Evolutionary conservation across 2,888 invertebrate genomes (phyloP).

Genomic region (Drosophila bunnanda): DNA sequence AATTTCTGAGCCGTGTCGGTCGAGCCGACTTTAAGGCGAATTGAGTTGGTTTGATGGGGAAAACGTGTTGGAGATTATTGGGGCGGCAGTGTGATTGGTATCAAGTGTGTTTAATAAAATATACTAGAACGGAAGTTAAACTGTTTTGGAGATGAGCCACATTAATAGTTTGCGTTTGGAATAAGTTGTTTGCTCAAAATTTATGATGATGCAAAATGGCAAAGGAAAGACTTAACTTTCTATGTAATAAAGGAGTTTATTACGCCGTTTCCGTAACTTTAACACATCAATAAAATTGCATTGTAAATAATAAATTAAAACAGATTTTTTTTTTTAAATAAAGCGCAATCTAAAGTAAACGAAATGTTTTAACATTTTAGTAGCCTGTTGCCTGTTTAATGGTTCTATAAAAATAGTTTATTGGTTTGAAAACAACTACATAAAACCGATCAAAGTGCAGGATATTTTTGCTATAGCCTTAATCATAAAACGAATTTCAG

Average conservation of each 20-base stretch:
- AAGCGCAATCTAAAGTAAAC: not conserved
- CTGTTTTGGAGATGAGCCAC: not conserved
- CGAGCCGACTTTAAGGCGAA: constrained; percentile 43
- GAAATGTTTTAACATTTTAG: not conserved
- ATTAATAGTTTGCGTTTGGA: not conserved
- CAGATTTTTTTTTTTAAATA: too few relatives aligned
- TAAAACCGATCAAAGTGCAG: constrained; percentile 5
- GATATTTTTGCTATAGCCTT: not conserved
- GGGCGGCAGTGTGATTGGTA: constrained; percentile 8
- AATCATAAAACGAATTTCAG: not conserved
- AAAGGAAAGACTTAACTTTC: too few relatives aligned
- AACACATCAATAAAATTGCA: not conserved
- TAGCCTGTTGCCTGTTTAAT: not conserved
- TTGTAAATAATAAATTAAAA: not conserved
- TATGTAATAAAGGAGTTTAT: not conserved
- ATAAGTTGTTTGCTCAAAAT: too few relatives aligned
- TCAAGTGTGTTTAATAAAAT: constrained; percentile 1
- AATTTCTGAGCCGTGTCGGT: constrained; percentile 32
- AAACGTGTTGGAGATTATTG: constrained; percentile 37
- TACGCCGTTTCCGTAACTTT: not conserved
- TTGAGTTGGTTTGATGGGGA: constrained; percentile 36
- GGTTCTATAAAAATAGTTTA: not conserved
- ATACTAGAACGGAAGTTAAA: constrained; percentile 22
- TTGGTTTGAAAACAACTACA: not conserved
- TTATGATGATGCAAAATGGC: not conserved